Conservation (phyloP, 2,113 vertebrate genomes). For the Megaceryle maxima region DNA sequence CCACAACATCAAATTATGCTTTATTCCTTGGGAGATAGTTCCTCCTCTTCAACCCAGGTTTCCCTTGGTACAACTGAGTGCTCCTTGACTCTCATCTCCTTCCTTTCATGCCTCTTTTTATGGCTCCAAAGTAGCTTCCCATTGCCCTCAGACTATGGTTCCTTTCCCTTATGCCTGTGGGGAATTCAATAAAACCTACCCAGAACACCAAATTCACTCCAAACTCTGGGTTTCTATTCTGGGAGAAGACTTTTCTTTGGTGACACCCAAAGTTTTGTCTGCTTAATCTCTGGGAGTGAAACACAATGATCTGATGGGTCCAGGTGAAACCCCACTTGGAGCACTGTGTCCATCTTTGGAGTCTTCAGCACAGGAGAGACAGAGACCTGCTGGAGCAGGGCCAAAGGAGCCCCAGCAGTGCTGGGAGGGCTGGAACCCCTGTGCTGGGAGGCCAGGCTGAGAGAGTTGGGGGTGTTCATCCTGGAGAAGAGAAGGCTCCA, state of each 20-base stretch:
- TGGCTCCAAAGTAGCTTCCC: background rate
- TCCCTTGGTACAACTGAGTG: too few relatives aligned
- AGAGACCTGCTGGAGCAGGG: too few relatives aligned
- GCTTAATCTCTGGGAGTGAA: background rate
- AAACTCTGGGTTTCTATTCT: background rate
- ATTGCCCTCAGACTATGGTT: rapidly evolving
- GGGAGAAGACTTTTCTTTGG: background rate
- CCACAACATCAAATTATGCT: background rate
- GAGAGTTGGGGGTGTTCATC: too few relatives aligned
- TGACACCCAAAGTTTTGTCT: background rate
- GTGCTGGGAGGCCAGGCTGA: too few relatives aligned
- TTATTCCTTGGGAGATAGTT: background rate
- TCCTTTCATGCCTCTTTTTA: background rate
- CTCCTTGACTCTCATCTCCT: background rate
- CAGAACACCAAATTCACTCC: background rate
- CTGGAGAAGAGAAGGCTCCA: too few relatives aligned
- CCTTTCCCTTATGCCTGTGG: background rate
- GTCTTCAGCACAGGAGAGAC: too few relatives aligned
- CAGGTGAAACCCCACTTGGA: too few relatives aligned
- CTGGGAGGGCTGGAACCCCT: too few relatives aligned
- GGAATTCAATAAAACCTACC: background rate
- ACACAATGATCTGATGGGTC: background rate
- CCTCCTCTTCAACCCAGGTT: background rate
- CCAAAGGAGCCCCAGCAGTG: too few relatives aligned
- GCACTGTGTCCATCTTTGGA: too few relatives aligned